phyloP scores from a whole-genome alignment of 1,140 invertebrate species.

The Callitettix versicolor region DNA sequence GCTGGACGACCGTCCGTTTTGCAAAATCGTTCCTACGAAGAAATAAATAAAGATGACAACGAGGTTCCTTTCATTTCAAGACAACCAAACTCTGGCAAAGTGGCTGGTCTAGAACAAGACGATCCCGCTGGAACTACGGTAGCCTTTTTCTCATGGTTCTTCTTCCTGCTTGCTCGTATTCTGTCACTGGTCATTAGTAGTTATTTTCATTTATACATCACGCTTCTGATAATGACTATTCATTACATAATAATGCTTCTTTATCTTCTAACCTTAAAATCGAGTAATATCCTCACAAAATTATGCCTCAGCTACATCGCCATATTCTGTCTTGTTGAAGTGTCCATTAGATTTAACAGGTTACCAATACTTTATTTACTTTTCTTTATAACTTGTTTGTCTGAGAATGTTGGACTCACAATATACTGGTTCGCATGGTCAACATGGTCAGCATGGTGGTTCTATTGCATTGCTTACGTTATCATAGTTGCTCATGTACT shows the following conservation, averaged over 20 bases:
- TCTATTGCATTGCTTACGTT: constrained; percentile 11
- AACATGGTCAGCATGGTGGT: constrained; percentile 15
- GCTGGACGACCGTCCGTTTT: constrained; percentile 17
- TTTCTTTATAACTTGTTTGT: constrained; percentile 5
- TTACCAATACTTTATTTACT: constrained; percentile 13
- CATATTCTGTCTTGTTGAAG: constrained; percentile 20
- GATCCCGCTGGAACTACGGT: constrained; percentile 18
- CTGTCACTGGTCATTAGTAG: constrained; percentile 10
- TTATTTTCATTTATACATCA: constrained; percentile 8
- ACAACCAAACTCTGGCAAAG: background rate
- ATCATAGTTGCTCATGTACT: constrained; percentile 12
- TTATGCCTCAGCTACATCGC: constrained; percentile 10
- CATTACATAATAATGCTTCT: constrained; percentile 16
- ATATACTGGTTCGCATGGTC: constrained; percentile 17
- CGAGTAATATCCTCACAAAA: constrained; percentile 8
- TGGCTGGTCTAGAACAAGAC: constrained; percentile 16
- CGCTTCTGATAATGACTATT: background rate
- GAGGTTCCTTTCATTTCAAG: background rate
- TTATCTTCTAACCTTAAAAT: constrained; percentile 13
- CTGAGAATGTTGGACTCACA: constrained; percentile 16
- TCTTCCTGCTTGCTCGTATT: constrained; percentile 16
- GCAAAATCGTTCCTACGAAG: background rate
- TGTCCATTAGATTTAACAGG: constrained; percentile 16
- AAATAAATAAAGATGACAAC: background rate
- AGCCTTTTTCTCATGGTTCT: constrained; percentile 19